Evolutionary conservation across 2,113 vertebrate species (phyloP), one percentile per base, ranked within the genome.

Genomic region (Coptodon bakossiorum): DNA sequence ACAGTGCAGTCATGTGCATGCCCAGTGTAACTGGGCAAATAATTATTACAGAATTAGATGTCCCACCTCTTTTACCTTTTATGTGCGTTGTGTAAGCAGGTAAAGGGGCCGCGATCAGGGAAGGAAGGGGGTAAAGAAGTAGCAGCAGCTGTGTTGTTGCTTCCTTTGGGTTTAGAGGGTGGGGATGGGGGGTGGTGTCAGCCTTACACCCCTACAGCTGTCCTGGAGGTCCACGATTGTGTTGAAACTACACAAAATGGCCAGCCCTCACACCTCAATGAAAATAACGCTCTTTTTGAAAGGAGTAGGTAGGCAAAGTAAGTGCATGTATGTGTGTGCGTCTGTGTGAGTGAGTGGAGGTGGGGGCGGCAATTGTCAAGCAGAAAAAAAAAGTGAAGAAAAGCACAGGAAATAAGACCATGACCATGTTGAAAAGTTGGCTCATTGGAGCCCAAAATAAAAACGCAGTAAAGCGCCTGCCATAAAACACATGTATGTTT

Each of bases 401-500:
- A 94, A 94, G 93, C 83, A 82, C 83, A 94, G 94, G 93, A 94
- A 95, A 95, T 92, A 78, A 93, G 84, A 56, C 85, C 11, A 84
- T 84, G 84, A 87, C 85, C 88, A 94, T 89, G 94, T 85, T 94
- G 95, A 96, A 94, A 96, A 92, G 91, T 94, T 80, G 85, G 90
- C 89, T 94, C 93, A 92, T 85, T 91, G 91, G 86, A 90, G 92
- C 90, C 83, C 86, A 80, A 90, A 94, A 94, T 91, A 92, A 93
- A 93, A 90, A 93, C 6, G 90, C 90, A 90, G 85, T 88, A 88
- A 91, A 92, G 92, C 71, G 71, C 85, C 91, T 91, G 93, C 93
- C 91, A 95, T 95, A 91, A 96, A 95, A 92, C 88, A 89, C 90
- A 89, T 92, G 93, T 90, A 91, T 96, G 95, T 95, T 96, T 95